Conservation (phyloP, 2,888 invertebrate species). For the Mesorhabditis sp. region DNA sequence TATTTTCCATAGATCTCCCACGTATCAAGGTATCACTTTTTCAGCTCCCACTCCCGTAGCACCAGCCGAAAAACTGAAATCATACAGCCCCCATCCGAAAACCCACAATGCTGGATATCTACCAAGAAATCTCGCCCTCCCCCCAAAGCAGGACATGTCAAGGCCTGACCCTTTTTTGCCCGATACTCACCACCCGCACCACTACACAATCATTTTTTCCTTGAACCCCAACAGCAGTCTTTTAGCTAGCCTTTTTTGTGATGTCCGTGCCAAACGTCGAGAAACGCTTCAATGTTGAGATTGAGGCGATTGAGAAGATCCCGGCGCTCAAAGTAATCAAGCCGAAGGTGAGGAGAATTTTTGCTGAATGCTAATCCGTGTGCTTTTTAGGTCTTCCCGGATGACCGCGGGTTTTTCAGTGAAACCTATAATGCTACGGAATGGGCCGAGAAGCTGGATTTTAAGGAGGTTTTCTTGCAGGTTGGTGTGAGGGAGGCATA, state of each 20-base stretch:
- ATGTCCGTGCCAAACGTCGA: conserved; percentile 36
- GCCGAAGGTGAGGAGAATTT: conserved; percentile 39
- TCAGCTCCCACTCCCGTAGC: too few species aligned
- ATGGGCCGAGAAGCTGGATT: conserved; percentile 48
- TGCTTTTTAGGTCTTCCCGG: conserved; percentile 48
- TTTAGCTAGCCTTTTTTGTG: not conserved
- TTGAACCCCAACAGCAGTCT: not conserved
- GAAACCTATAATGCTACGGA: conserved; percentile 54
- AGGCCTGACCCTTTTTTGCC: not conserved
- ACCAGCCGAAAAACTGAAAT: too few species aligned
- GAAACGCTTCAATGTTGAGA: conserved; percentile 45
- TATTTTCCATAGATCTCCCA: too few species aligned
- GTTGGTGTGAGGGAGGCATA: conserved; percentile 17
- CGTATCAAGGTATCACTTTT: too few species aligned
- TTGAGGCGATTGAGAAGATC: conserved; percentile 43
- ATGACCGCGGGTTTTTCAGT: conserved; percentile 55
- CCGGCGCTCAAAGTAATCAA: conserved; percentile 50
- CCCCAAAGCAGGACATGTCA: not conserved
- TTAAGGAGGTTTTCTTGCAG: conserved; percentile 48
- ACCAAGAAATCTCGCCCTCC: too few species aligned
- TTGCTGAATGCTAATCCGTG: not conserved
- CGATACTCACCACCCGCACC: not conserved
- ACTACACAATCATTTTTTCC: not conserved
- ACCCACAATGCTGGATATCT: too few species aligned
- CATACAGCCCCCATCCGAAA: too few species aligned